Evolutionary conservation across 2,888 invertebrate species (phyloP).

Genomic region (Biston stratarius): DNA sequence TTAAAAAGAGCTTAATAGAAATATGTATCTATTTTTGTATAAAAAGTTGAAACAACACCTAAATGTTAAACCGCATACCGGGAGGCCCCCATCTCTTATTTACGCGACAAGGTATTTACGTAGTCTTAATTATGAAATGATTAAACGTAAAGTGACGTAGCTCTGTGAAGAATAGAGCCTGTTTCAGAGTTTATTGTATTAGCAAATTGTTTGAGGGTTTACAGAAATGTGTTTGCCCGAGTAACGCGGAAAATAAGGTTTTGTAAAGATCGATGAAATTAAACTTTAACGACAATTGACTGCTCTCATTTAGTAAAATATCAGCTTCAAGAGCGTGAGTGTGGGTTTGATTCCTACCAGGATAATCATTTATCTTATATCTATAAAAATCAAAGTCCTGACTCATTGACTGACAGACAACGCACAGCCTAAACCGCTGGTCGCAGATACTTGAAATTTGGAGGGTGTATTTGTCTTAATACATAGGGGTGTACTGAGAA

Average conservation of each 20-base stretch:
- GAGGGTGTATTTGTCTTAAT: too few species aligned
- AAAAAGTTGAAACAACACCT: constrained; percentile 50
- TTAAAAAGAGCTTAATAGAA: constrained; percentile 33
- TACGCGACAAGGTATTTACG: constrained; percentile 49
- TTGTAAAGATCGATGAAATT: too few species aligned
- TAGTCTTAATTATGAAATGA: constrained; percentile 60
- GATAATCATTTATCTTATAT: too few species aligned
- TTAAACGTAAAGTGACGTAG: constrained; percentile 41
- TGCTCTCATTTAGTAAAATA: not conserved
- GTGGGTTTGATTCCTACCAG: too few species aligned
- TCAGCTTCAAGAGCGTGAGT: too few species aligned
- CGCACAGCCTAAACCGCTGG: too few species aligned
- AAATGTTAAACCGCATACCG: constrained; percentile 51
- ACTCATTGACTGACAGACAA: too few species aligned
- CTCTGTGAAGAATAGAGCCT: constrained; percentile 40
- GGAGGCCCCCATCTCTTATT: constrained; percentile 46
- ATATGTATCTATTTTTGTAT: constrained; percentile 21
- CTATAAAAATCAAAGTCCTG: too few species aligned
- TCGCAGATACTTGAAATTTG: too few species aligned
- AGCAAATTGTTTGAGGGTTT: constrained; percentile 6
- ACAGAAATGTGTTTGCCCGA: not conserved
- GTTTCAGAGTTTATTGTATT: constrained; percentile 8
- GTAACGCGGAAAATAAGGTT: too few species aligned
- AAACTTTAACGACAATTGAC: too few species aligned
- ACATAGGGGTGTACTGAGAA: too few species aligned